phyloP scores from a whole-genome alignment of 2,888 invertebrate genomes.

The Autographa pulchrina region DNA sequence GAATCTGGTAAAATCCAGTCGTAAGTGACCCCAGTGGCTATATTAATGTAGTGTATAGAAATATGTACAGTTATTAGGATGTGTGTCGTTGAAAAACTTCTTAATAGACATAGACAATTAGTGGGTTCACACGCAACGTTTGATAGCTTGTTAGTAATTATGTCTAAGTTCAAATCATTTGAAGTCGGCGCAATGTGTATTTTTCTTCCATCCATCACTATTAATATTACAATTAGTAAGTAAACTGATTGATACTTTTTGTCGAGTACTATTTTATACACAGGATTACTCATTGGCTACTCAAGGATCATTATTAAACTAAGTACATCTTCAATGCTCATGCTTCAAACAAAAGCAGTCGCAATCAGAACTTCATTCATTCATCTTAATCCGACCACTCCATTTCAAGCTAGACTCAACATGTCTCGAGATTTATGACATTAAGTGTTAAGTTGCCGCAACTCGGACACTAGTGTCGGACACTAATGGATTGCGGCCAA shows the following conservation, averaged over 20 bases:
- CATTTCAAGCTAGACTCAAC: neutral
- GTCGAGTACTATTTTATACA: too few species aligned
- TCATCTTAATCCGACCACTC: neutral
- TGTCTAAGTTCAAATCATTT: neutral
- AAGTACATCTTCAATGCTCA: neutral
- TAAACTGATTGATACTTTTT: too few species aligned
- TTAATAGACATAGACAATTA: neutral
- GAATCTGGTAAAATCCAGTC: neutral
- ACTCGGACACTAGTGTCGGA: conserved; percentile 34
- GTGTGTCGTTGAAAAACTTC: neutral
- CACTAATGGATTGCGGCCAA: conserved; percentile 38
- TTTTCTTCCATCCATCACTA: neutral
- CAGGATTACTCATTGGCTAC: neutral
- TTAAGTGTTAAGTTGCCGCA: conserved; percentile 43
- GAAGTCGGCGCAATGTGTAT: neutral
- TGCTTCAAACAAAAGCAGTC: neutral
- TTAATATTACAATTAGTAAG: too few species aligned
- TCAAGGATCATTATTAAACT: neutral
- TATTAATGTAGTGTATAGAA: too few species aligned
- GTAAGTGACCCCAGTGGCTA: too few species aligned
- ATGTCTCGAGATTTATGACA: conserved; percentile 27
- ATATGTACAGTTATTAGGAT: too few species aligned
- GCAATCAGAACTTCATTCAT: neutral
- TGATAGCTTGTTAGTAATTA: neutral
- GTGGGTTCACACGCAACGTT: neutral